Evolutionary conservation across 2,113 vertebrate species (phyloP).

Genomic region (Eonycteris spelaea): DNA sequence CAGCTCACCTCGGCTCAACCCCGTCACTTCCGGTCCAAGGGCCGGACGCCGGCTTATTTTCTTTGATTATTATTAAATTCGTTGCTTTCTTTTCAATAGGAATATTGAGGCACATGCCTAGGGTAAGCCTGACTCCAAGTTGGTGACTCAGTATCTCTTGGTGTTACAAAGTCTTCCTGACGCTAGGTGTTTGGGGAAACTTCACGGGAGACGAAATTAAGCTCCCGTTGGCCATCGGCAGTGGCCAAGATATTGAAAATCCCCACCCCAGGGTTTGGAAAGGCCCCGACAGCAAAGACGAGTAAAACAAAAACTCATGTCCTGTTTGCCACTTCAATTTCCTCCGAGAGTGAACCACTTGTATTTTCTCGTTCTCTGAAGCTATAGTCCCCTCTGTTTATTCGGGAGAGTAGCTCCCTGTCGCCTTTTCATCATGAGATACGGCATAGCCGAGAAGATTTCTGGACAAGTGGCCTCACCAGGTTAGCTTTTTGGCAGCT

Average conservation of each 20-base stretch:
- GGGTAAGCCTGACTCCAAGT: neutral
- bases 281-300: constrained; percentile 1
- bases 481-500: neutral
- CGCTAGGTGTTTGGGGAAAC: constrained; percentile 52
- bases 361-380: constrained; percentile 21
- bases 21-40: neutral
- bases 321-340: constrained; percentile 63
- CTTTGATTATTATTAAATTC: neutral
- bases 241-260: neutral
- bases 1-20: neutral
- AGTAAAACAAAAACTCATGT: constrained; percentile 68
- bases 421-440: constrained; percentile 19
- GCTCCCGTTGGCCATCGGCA: neutral
- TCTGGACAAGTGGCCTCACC: neutral
- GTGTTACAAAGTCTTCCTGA: neutral
- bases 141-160: constrained; percentile 12
- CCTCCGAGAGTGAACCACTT: constrained; percentile 27
- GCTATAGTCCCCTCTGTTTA: constrained; percentile 42
- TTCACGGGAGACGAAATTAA: constrained; percentile 54
- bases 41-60: neutral
- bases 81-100: neutral
- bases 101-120: neutral
- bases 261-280: neutral
- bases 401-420: neutral
- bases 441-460: neutral